phyloP scores from a whole-genome alignment of 2,113 vertebrate genomes.

The Herpailurus yagouaroundi region DNA sequence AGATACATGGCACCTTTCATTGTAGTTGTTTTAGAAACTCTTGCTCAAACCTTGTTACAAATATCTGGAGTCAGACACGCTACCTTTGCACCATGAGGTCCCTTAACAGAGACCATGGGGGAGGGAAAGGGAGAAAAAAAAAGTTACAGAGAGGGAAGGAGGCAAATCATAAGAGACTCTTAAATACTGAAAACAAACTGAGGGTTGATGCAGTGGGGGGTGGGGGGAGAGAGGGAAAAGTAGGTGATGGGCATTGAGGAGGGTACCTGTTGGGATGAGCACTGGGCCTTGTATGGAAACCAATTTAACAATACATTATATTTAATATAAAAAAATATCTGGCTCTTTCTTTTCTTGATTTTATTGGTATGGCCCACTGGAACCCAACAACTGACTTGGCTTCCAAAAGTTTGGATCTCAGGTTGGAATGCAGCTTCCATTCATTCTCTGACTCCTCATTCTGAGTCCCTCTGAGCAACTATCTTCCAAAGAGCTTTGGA shows the following conservation, averaged over 20 bases:
- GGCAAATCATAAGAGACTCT: no score
- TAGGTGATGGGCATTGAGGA: no score
- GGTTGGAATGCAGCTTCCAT: neutral
- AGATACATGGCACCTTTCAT: neutral
- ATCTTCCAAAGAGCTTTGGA: neutral
- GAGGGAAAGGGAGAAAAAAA: no score
- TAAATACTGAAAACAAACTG: no score
- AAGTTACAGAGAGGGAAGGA: no score
- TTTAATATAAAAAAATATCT: neutral
- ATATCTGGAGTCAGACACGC: neutral
- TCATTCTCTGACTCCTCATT: neutral
- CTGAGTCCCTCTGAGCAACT: neutral
- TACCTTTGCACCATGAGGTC: no score
- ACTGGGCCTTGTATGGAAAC: no score
- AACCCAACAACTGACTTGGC: neutral
- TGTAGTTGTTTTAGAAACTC: neutral
- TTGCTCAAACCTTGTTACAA: neutral
- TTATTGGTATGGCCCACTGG: neutral
- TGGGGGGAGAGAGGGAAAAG: no score
- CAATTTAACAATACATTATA: no score
- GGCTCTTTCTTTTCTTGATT: neutral
- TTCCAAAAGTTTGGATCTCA: neutral
- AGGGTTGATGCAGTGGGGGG: no score
- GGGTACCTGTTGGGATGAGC: no score
- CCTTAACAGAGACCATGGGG: no score